These are phyloP conservation scores for Nematolebias whitei DNA, from an alignment of 2,113 vertebrate species.

Conservation along the genomic window DNA sequence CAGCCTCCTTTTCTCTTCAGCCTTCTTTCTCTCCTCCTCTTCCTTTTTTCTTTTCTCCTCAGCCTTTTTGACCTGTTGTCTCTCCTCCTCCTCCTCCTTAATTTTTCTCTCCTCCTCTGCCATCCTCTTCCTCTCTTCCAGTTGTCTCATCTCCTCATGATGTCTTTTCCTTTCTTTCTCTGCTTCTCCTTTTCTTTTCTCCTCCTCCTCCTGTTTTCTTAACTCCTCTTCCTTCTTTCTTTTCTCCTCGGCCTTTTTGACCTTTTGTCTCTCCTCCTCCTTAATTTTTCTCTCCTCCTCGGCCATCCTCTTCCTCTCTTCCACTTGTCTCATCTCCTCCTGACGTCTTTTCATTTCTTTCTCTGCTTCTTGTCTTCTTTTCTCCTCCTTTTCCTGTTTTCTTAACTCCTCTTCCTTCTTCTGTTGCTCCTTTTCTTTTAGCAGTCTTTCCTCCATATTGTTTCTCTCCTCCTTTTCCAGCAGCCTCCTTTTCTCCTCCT, in stretches of 20 bases:
- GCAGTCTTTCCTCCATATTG: conserved; percentile 25
- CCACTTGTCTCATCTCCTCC: conserved; percentile 52
- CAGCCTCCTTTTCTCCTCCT: conserved; percentile 36
- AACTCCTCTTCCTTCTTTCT: conserved; percentile 34
- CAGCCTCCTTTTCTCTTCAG: conserved; percentile 37
- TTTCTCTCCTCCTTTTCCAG: conserved; percentile 47
- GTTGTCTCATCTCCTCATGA: conserved; percentile 33
- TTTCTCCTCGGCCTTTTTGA: conserved; percentile 29
- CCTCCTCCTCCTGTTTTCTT: too few relatives aligned
- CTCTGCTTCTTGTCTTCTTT: too few relatives aligned
- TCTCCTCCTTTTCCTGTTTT: too few relatives aligned
- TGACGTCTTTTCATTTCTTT: too few relatives aligned
- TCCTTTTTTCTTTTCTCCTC: conserved; percentile 59
- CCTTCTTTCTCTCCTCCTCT: conserved; percentile 44
- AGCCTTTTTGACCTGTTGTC: conserved; percentile 39
- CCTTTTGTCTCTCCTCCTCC: conserved; percentile 42
- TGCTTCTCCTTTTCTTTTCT: too few relatives aligned
- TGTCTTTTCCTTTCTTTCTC: conserved; percentile 26
- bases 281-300: conserved; percentile 32
- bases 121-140: conserved; percentile 29
- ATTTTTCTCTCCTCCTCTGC: conserved; percentile 29
- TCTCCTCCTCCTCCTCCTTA: conserved; percentile 57
- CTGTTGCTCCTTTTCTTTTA: conserved; percentile 39
- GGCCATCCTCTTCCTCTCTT: conserved; percentile 57
- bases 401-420: conserved; percentile 40